Percentiles rank a stretch among this genome's conserved stretches.
Conservation (phyloP, 2,797 vertebrate genomes). For the Yasuhikotakia modesta region DNA sequence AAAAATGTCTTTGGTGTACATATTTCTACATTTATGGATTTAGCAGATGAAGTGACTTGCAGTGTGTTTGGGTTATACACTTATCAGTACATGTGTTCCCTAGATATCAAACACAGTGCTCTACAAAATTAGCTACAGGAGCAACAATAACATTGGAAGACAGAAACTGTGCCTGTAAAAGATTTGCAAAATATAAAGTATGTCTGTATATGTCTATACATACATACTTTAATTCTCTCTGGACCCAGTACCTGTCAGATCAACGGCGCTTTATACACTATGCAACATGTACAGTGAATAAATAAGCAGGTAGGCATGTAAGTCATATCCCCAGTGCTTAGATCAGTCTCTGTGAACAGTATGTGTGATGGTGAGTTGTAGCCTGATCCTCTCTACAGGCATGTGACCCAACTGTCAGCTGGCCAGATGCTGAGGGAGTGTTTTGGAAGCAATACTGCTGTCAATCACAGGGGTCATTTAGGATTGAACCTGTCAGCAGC, state of each 20-base stretch:
- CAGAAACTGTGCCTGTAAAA: too few relatives aligned
- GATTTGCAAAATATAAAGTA: too few relatives aligned
- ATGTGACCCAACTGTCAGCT: constrained; percentile 48
- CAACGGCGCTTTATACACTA: constrained; percentile 10
- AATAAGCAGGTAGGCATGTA: constrained; percentile 18
- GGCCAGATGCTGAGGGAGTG: constrained; percentile 52
- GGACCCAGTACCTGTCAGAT: constrained; percentile 28
- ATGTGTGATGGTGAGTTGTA: constrained; percentile 38
- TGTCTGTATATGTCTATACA: too few relatives aligned
- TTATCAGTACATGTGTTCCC: too few relatives aligned
- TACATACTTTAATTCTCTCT: constrained; percentile 6
- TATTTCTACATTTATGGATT: too few relatives aligned
- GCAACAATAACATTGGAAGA: too few relatives aligned
- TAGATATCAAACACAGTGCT: too few relatives aligned
- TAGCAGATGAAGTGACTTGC: too few relatives aligned
- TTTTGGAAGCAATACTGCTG: constrained; percentile 47
- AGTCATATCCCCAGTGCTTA: constrained; percentile 33
- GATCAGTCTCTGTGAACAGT: constrained; percentile 33
- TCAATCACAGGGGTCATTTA: constrained; percentile 56
- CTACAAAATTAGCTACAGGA: too few relatives aligned
- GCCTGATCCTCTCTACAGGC: constrained; percentile 47
- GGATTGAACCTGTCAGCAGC: constrained; percentile 56
- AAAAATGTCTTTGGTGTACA: too few relatives aligned
- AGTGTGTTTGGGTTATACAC: too few relatives aligned
- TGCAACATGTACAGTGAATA: constrained; percentile 7